These are phyloP conservation scores for Drosophila nr. perissopoda DNA, from an alignment of 2,888 invertebrate species.

Conservation along the genomic window DNA sequence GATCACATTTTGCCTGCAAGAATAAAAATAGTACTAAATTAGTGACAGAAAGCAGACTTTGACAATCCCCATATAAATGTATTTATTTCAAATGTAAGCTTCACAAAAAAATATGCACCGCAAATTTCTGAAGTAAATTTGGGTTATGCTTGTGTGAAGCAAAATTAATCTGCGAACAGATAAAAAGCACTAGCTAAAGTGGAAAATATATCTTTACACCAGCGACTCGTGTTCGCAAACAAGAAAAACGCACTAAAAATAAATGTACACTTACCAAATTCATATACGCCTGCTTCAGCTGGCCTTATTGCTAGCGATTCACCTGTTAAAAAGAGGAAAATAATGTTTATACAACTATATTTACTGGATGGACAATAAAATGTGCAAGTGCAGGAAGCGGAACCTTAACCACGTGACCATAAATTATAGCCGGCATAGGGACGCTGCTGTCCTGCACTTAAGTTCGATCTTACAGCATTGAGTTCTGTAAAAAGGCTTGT, in stretches of 20 bases:
- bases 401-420: conserved; percentile 48
- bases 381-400: conserved; percentile 17
- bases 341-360: not conserved
- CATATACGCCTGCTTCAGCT: not conserved
- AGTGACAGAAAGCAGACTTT: not conserved
- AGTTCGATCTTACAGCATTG: conserved; percentile 72
- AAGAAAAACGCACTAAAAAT: not conserved
- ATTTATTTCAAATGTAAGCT: conserved; percentile 52
- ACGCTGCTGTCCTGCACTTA: conserved; percentile 10
- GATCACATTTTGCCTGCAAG: conserved; percentile 30
- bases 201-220: conserved; percentile 73
- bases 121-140: conserved; percentile 75
- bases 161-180: conserved; percentile 80
- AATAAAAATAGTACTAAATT: not conserved
- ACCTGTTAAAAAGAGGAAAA: conserved; percentile 48
- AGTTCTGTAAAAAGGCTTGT: conserved; percentile 70
- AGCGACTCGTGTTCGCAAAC: conserved; percentile 82
- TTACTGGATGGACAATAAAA: not conserved
- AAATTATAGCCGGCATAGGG: conserved; percentile 28
- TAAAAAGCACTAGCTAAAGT: conserved; percentile 83
- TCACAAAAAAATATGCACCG: conserved; percentile 82
- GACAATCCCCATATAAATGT: not conserved
- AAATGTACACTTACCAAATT: conserved; percentile 47
- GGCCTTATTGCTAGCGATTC: conserved; percentile 5
- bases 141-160: conserved; percentile 83